A percentile compares a stretch with the other conserved stretches of the same genome.
These are phyloP conservation scores for Ginglymostoma cirratum DNA, from an alignment of 2,113 vertebrate genomes.

Conservation along the genomic window DNA sequence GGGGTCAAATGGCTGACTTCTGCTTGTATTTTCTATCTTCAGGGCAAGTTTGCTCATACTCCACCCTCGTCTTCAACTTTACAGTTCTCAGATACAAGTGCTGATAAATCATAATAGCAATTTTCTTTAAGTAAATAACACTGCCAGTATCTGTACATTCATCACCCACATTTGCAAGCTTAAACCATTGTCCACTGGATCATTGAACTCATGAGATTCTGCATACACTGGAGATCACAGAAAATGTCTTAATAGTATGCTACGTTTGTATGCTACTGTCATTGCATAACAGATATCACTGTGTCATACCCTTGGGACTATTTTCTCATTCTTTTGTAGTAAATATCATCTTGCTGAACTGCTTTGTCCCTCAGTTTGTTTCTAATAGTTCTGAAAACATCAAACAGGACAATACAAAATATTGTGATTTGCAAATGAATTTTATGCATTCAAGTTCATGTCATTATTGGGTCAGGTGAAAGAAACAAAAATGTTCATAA, in stretches of 20 bases:
- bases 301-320: background rate
- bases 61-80: background rate
- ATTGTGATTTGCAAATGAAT: background rate
- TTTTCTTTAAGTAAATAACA: background rate
- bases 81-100: background rate
- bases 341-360: background rate
- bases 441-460: background rate
- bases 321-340: background rate
- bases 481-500: background rate
- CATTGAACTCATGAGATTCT: background rate
- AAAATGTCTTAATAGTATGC: background rate
- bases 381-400: background rate
- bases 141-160: background rate
- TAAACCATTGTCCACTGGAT: too few relatives aligned
- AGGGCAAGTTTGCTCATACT: background rate
- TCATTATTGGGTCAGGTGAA: background rate
- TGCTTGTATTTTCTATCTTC: too few relatives aligned
- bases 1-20: too few relatives aligned
- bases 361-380: background rate
- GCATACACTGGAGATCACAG: background rate
- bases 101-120: background rate
- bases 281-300: background rate
- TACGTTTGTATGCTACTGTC: background rate
- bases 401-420: background rate
- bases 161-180: background rate